Percentiles rank a stretch among this genome's conserved stretches.
These are phyloP conservation scores for Caenorhabditis briggsae DNA, from an alignment of 1,140 invertebrate species.

Conservation along the genomic window DNA sequence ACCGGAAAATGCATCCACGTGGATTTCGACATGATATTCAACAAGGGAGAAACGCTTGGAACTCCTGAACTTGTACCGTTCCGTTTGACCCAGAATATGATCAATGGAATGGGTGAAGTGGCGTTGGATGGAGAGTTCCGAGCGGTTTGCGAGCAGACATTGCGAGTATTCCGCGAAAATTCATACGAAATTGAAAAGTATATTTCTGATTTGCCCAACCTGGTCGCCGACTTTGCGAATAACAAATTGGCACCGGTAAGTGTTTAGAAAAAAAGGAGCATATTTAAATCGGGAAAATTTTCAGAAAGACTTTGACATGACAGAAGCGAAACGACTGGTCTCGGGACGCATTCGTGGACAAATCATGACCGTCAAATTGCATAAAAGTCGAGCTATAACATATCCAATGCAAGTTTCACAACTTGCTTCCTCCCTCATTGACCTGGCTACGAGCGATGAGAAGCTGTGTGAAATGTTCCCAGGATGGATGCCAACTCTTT, in stretches of 20 bases:
- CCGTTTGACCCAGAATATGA: constrained; percentile 95
- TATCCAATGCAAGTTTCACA: constrained; percentile 41
- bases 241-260: background rate
- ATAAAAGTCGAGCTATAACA: background rate
- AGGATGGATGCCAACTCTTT: constrained; percentile 29
- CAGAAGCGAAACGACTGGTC: constrained; percentile 21
- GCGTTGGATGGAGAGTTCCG: constrained; percentile 91
- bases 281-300: background rate
- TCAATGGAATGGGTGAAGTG: constrained; percentile 84
- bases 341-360: constrained; percentile 28
- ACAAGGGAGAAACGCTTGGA: constrained; percentile 82
- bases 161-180: constrained; percentile 80
- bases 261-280: background rate
- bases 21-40: constrained; percentile 98
- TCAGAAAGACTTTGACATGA: constrained; percentile 50
- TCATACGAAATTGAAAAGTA: constrained; percentile 81
- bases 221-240: background rate
- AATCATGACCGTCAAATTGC: constrained; percentile 2
- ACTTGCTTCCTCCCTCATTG: constrained; percentile 18
- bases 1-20: constrained; percentile 95
- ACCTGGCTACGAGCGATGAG: constrained; percentile 11
- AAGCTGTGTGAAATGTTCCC: constrained; percentile 24
- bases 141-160: constrained; percentile 87
- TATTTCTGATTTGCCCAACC: constrained; percentile 25
- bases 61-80: constrained; percentile 86